Evolutionary conservation across 2,797 vertebrate species (phyloP).

Genomic region (Hozukius guyotensis): DNA sequence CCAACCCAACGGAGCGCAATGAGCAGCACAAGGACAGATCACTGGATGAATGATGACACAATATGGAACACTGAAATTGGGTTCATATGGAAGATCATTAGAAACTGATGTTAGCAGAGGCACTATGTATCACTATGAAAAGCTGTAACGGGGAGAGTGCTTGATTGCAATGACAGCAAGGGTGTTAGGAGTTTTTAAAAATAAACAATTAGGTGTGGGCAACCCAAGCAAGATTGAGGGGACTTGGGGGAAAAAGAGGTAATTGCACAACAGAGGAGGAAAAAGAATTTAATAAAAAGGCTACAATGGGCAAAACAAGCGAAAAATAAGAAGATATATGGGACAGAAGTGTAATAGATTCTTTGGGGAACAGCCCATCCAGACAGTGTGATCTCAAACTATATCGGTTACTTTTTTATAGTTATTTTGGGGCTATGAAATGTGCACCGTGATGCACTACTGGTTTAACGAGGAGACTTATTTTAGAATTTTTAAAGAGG

Average conservation of each 20-base stretch:
- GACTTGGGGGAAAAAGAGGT: not conserved
- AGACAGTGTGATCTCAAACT: not conserved
- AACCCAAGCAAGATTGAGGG: not conserved
- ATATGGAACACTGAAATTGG: conserved; percentile 24
- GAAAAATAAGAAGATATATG: not conserved
- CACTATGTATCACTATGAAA: not conserved
- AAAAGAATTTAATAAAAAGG: not conserved
- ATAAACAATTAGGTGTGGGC: not conserved
- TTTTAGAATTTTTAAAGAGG: not conserved
- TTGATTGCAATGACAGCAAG: conserved; percentile 13
- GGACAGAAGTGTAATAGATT: not conserved
- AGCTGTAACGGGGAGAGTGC: not conserved
- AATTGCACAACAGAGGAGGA: not conserved
- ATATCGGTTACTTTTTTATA: not conserved
- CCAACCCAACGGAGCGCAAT: conserved; percentile 44
- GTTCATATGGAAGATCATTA: not conserved
- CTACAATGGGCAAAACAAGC: not conserved
- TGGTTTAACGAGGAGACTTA: not conserved
- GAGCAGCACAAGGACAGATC: conserved; percentile 33
- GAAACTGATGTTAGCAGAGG: conserved; percentile 25
- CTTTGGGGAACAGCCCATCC: not conserved
- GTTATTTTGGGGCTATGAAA: not conserved
- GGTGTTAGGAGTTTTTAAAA: not conserved
- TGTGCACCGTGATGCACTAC: not conserved
- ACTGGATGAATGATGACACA: conserved; percentile 29